Conservation (phyloP, 2,113 vertebrate genomes). For the Pluvialis apricaria region DNA sequence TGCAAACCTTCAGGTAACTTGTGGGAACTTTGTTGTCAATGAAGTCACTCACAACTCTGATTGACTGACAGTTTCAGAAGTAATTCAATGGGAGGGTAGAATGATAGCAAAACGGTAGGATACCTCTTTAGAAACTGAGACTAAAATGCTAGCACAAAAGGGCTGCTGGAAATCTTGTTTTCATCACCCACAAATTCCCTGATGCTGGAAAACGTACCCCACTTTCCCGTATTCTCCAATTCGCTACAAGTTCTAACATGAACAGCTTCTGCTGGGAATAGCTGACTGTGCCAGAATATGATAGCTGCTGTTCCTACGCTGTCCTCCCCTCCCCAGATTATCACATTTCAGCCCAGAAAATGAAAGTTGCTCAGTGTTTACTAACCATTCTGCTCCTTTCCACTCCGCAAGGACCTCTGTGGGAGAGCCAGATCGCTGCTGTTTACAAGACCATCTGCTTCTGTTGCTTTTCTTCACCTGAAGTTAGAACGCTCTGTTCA, state of each 20-base stretch:
- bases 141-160: not conserved
- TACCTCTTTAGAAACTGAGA: not conserved
- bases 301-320: not conserved
- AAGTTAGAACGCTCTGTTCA: not conserved
- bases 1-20: not conserved
- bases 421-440: not conserved
- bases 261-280: conserved; percentile 56
- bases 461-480: conserved; percentile 10
- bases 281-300: conserved; percentile 21
- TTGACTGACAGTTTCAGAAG: not conserved
- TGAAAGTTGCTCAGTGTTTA: conserved; percentile 20
- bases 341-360: conserved; percentile 48
- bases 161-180: not conserved
- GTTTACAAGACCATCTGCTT: conserved; percentile 36
- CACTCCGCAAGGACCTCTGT: not conserved
- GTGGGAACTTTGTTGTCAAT: not conserved
- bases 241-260: conserved; percentile 65
- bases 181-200: conserved; percentile 21
- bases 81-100: not conserved
- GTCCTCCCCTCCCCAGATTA: not conserved
- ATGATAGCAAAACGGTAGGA: not conserved
- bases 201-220: conserved; percentile 49
- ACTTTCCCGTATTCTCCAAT: conserved; percentile 43
- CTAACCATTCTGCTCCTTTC: not conserved
- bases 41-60: not conserved